A percentile compares a stretch with the other conserved stretches of the same genome.
phyloP scores from a whole-genome alignment of 2,888 invertebrate species.

The Hirtodrosophila duncani region DNA sequence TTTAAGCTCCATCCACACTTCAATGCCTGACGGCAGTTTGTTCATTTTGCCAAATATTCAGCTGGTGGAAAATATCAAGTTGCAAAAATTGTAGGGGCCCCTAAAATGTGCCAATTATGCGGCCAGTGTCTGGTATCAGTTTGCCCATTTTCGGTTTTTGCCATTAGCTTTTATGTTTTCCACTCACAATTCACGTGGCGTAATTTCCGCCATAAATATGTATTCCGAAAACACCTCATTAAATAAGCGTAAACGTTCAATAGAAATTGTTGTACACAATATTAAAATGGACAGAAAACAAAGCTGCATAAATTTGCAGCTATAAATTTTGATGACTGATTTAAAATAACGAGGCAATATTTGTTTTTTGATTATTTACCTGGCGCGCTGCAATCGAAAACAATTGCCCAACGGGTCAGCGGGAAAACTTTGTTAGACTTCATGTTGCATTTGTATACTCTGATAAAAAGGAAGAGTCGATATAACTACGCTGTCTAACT shows the following conservation, averaged over 20 bases:
- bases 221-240: conserved; percentile 30
- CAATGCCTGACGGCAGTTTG: conserved; percentile 20
- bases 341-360: conserved; percentile 66
- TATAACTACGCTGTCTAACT: too few species aligned
- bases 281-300: conserved; percentile 36
- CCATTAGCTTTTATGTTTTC: conserved; percentile 57
- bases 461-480: too few species aligned
- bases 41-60: conserved; percentile 39
- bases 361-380: conserved; percentile 60
- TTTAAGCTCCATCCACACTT: background rate
- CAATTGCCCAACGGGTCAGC: too few species aligned
- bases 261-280: conserved; percentile 28
- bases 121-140: conserved; percentile 15
- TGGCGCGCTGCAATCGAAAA: conserved; percentile 28
- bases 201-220: conserved; percentile 35
- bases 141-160: too few species aligned
- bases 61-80: conserved; percentile 34
- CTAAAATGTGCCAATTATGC: background rate
- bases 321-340: conserved; percentile 69
- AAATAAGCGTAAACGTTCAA: conserved; percentile 45
- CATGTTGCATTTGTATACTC: too few species aligned
- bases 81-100: conserved; percentile 3
- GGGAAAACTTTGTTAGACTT: too few species aligned
- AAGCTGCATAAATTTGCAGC: conserved; percentile 49
- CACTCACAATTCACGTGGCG: too few species aligned